These are phyloP conservation scores for Heliornis fulica DNA, from an alignment of 2,113 vertebrate species.

Conservation along the genomic window DNA sequence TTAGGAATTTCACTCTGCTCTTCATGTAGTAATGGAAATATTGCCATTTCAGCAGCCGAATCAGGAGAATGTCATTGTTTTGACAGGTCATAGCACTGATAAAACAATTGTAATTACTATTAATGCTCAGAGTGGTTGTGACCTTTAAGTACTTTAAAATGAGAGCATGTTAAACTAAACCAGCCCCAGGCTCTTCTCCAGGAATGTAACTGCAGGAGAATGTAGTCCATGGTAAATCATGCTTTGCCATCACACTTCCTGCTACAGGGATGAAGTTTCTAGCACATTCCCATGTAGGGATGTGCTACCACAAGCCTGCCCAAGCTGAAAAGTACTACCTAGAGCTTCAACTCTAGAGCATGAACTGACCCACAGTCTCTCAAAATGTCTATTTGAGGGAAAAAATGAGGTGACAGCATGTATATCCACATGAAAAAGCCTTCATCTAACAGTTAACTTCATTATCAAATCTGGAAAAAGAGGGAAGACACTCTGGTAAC, in stretches of 20 bases:
- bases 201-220: background rate
- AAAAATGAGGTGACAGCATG: background rate
- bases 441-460: background rate
- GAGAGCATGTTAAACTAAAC: background rate
- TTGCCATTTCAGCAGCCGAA: background rate
- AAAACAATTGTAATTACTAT: background rate
- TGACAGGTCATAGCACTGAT: background rate
- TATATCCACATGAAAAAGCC: background rate
- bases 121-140: background rate
- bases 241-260: background rate
- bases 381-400: fast-evolving
- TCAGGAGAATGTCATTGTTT: background rate
- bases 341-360: background rate
- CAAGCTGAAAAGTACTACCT: background rate
- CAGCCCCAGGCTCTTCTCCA: background rate
- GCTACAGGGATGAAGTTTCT: background rate
- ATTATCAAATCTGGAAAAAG: background rate
- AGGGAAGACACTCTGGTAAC: background rate
- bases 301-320: background rate
- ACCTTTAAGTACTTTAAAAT: background rate
- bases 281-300: background rate
- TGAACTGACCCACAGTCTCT: background rate
- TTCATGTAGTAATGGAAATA: background rate
- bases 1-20: background rate
- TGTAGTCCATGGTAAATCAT: background rate